A percentile compares a stretch with the other conserved stretches of the same genome.
Conservation (phyloP, 2,888 invertebrate genomes). For the Himalopsyche anomala region DNA sequence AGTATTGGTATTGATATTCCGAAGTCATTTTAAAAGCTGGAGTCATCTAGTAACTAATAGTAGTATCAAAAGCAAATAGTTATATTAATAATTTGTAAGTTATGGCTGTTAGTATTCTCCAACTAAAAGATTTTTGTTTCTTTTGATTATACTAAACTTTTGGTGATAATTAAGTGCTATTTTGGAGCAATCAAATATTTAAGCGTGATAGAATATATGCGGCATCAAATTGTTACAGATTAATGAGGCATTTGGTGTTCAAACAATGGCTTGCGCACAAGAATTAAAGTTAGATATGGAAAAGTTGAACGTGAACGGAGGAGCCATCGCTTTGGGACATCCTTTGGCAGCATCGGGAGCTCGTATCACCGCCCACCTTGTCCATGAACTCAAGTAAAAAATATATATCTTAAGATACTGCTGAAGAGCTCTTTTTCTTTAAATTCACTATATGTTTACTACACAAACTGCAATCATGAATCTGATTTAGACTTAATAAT, state of each 20-base stretch:
- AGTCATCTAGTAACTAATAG: no score
- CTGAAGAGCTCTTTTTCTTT: not conserved
- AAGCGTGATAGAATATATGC: no score
- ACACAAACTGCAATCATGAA: not conserved
- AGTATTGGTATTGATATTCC: no score
- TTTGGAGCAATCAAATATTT: no score
- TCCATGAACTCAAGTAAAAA: slow-evolving; percentile 90
- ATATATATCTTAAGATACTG: slow-evolving; percentile 20
- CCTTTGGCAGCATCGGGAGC: slow-evolving; percentile 97
- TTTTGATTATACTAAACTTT: no score
- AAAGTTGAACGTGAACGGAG: slow-evolving; percentile 96
- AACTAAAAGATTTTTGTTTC: no score
- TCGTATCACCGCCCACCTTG: slow-evolving; percentile 93
- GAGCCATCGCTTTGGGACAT: slow-evolving; percentile 98
- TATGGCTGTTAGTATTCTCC: no score
- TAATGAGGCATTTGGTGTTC: slow-evolving; percentile 98
- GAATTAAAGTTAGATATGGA: slow-evolving; percentile 90
- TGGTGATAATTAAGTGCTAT: no score
- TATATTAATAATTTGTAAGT: no score
- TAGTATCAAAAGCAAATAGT: no score
- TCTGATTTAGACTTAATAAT: not conserved
- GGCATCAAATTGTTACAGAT: slow-evolving; percentile 79
- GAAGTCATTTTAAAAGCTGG: no score
- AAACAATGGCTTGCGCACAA: slow-evolving; percentile 94
- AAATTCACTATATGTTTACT: not conserved